Conservation (phyloP, 2,113 vertebrate genomes). For the Bos javanicus region DNA sequence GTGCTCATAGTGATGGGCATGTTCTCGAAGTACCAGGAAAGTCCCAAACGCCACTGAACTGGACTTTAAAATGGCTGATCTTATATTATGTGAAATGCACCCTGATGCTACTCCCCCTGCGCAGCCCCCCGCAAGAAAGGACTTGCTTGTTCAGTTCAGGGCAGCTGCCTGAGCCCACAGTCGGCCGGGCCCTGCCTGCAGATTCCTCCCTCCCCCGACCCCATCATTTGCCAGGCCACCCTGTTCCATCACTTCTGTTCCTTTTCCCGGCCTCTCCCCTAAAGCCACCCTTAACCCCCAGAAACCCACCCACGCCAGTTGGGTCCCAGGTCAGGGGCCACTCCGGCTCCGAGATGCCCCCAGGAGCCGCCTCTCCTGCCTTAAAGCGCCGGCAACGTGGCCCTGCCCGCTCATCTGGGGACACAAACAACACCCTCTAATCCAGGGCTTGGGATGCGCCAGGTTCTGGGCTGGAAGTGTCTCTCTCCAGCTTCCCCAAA, state of each 20-base stretch:
- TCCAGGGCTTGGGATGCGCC: accelerated
- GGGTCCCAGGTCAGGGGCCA: neutral
- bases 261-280: neutral
- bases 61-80: neutral
- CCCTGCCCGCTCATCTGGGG: neutral
- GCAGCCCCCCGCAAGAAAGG: neutral
- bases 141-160: neutral
- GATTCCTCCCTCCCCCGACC: neutral
- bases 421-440: accelerated
- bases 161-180: neutral
- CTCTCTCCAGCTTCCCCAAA: neutral
- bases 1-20: accelerated
- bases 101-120: too few relatives aligned
- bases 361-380: accelerated
- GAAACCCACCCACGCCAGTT: neutral
- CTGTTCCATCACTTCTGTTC: neutral
- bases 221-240: accelerated
- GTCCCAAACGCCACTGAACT: accelerated
- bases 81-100: neutral
- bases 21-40: neutral
- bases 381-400: accelerated
- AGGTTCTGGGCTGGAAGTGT: neutral
- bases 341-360: accelerated
- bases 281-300: neutral
- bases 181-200: neutral